Conservation (phyloP, 1,140 invertebrate genomes). For the Octopus bimaculoides region DNA sequence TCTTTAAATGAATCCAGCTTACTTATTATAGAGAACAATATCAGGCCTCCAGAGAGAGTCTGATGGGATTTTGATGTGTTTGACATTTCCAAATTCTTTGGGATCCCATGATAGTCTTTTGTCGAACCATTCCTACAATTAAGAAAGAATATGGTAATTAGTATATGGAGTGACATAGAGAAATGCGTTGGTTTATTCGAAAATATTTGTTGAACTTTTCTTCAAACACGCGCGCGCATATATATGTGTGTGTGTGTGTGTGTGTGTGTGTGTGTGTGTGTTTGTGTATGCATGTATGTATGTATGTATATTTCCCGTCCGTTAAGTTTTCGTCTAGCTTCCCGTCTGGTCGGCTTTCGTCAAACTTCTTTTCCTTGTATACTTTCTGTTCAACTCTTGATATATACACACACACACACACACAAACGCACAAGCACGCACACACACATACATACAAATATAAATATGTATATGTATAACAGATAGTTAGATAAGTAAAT, state of each 20-base stretch:
- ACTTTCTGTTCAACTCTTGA: no score
- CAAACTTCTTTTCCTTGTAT: no score
- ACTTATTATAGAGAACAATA: conserved; percentile 58
- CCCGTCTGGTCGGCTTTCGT: no score
- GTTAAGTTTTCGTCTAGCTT: no score
- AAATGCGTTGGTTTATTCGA: neutral
- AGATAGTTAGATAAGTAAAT: no score
- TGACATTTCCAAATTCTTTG: conserved; percentile 86
- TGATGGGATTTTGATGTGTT: conserved; percentile 66
- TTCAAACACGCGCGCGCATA: neutral
- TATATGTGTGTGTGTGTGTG: neutral
- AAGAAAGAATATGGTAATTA: neutral
- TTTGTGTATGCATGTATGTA: neutral
- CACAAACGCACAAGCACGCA: no score
- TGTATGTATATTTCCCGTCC: no score
- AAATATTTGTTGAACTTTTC: neutral
- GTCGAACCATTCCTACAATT: conserved; percentile 47
- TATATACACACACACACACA: no score
- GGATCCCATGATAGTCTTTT: conserved; percentile 41
- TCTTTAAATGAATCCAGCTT: conserved; percentile 21
- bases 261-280: neutral
- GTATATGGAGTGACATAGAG: no score
- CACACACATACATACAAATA: no score
- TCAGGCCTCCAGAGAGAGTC: conserved; percentile 75
- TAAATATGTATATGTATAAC: no score